phyloP scores from a whole-genome alignment of 1,140 invertebrate species.

The Drosophila sucinea region DNA sequence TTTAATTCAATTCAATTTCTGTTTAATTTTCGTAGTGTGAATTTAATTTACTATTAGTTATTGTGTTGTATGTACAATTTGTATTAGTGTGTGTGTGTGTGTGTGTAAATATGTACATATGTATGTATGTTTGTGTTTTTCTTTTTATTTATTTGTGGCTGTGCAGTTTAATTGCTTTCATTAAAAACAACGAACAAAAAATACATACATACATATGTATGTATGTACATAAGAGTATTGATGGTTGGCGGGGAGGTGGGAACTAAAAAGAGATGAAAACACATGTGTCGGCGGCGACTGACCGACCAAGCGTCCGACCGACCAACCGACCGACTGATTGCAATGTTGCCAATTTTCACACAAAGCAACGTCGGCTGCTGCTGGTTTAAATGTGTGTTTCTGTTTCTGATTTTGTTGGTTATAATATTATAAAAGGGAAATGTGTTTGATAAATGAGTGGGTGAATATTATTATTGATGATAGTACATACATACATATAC shows the following conservation, averaged over 20 bases:
- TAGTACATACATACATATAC: background rate
- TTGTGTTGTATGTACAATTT: slow-evolving; percentile 22
- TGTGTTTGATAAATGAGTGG: slow-evolving; percentile 23
- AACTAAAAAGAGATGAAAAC: slow-evolving; percentile 25
- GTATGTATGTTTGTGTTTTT: slow-evolving; percentile 12
- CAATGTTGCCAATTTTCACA: slow-evolving; percentile 55
- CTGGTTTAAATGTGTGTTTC: background rate
- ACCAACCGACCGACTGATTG: slow-evolving; percentile 3
- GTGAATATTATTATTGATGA: slow-evolving; percentile 25
- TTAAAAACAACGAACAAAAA: slow-evolving; percentile 49
- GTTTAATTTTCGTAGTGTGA: slow-evolving; percentile 69
- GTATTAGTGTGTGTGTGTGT: slow-evolving; percentile 14
- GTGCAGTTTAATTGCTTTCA: slow-evolving; percentile 74
- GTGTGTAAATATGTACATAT: background rate
- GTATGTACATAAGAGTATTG: background rate
- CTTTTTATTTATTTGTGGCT: slow-evolving; percentile 66
- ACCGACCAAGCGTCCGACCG: background rate
- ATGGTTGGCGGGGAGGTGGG: background rate
- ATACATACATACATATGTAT: background rate
- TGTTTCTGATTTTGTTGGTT: slow-evolving; percentile 15
- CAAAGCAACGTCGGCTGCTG: slow-evolving; percentile 35
- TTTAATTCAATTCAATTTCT: slow-evolving; percentile 74
- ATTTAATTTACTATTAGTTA: slow-evolving; percentile 69
- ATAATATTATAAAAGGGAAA: slow-evolving; percentile 11
- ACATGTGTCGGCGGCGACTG: slow-evolving; percentile 38